These are phyloP conservation scores for Heliconius charithonia DNA, from an alignment of 2,888 invertebrate genomes.

Conservation along the genomic window DNA sequence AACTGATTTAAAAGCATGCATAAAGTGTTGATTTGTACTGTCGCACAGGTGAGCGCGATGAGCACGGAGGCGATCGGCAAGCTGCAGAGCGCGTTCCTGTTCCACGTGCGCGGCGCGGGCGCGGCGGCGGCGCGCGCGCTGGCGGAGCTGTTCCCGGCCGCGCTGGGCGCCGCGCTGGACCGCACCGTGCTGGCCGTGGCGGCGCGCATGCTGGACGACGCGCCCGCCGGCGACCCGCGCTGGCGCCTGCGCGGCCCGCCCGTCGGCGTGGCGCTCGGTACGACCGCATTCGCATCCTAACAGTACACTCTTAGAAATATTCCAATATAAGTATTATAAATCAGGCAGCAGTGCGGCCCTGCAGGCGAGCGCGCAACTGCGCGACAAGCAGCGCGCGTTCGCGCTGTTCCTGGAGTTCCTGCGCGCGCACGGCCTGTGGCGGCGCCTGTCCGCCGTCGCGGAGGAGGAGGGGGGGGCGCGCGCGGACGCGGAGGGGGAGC, in stretches of 20 bases:
- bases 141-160: constrained; percentile 64
- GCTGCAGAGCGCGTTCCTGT: constrained; percentile 91
- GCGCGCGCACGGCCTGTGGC: constrained; percentile 87
- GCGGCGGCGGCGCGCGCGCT: constrained; percentile 55
- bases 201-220: constrained; percentile 91
- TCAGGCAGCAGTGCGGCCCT: constrained; percentile 88
- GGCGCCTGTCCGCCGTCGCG: constrained; percentile 76
- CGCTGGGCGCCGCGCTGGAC: constrained; percentile 68
- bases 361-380: constrained; percentile 92
- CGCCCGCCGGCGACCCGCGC: constrained; percentile 93
- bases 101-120: constrained; percentile 85
- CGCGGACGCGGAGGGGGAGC: constrained; percentile 54
- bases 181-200: constrained; percentile 46
- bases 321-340: background rate
- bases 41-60: constrained; percentile 61
- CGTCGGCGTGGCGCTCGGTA: constrained; percentile 78
- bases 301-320: background rate
- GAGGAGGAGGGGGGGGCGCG: constrained; percentile 57
- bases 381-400: constrained; percentile 93
- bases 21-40: too few species aligned
- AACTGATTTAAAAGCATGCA: too few species aligned
- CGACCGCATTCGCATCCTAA: background rate
- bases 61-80: constrained; percentile 70
- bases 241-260: constrained; percentile 69
- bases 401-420: constrained; percentile 90